These are phyloP conservation scores for Pyrrhosoma nymphula DNA, from an alignment of 2,888 invertebrate species.

Conservation along the genomic window DNA sequence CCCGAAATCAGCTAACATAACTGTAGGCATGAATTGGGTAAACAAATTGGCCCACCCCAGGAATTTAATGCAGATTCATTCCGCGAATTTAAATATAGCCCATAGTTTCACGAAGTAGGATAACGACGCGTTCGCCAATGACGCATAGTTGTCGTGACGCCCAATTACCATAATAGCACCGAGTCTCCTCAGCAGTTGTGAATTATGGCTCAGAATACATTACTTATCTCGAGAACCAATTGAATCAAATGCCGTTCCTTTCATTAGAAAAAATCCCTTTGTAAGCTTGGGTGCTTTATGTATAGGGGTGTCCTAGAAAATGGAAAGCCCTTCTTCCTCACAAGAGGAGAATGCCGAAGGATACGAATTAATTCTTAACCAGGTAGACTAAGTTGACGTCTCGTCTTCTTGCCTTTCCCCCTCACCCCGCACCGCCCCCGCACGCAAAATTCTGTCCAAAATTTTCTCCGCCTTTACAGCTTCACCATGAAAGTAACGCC, in stretches of 20 bases:
- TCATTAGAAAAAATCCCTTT: not conserved
- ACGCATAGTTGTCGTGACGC: not conserved
- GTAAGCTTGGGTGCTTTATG: not conserved
- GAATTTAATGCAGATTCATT: too few relatives aligned
- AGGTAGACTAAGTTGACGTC: not conserved
- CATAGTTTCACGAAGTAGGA: not conserved
- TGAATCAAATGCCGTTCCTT: not conserved
- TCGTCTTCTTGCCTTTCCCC: not conserved
- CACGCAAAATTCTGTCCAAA: not conserved
- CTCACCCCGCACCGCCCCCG: not conserved
- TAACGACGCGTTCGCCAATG: not conserved
- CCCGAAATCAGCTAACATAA: too few relatives aligned
- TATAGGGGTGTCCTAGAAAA: not conserved
- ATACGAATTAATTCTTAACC: constrained; percentile 18
- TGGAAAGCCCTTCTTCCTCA: not conserved
- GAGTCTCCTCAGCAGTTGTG: not conserved
- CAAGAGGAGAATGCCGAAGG: not conserved
- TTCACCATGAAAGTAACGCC: constrained; percentile 1
- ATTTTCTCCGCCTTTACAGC: not conserved
- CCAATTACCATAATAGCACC: not conserved
- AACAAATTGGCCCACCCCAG: too few relatives aligned
- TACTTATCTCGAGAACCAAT: not conserved
- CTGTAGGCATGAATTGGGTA: too few relatives aligned
- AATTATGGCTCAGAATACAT: not conserved
- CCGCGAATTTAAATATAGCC: too few relatives aligned